Conservation (phyloP, 2,113 vertebrate genomes). For the Peromyscus polionotus region DNA sequence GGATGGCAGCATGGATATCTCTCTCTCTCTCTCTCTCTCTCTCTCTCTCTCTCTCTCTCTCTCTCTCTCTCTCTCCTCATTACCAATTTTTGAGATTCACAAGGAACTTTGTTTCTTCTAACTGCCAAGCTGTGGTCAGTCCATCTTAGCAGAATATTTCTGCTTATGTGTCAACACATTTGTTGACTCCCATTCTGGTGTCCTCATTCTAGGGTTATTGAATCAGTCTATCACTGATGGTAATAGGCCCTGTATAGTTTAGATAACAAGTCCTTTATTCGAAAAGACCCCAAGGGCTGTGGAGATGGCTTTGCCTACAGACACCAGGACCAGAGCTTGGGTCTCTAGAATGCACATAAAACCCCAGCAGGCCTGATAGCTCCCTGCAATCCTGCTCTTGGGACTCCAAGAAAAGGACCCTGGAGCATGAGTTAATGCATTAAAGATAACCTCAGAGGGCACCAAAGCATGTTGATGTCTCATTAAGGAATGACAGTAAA, state of each 20-base stretch:
- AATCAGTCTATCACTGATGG: neutral
- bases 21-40: neutral
- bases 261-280: neutral
- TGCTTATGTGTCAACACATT: neutral
- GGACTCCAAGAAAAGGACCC: no score
- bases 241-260: neutral
- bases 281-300: neutral
- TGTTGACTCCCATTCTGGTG: neutral
- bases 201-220: neutral
- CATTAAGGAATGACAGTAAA: neutral
- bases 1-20: neutral
- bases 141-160: neutral
- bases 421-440: neutral
- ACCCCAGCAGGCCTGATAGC: no score
- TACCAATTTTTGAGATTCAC: neutral
- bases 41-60: neutral
- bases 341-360: neutral
- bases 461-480: neutral
- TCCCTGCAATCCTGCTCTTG: no score
- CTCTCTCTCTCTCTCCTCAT: neutral
- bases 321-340: neutral
- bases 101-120: neutral
- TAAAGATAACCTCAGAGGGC: neutral
- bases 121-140: neutral
- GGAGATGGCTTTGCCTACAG: neutral